Conservation (phyloP, 2,797 vertebrate species). For the Gobionotothen gibberifrons region DNA sequence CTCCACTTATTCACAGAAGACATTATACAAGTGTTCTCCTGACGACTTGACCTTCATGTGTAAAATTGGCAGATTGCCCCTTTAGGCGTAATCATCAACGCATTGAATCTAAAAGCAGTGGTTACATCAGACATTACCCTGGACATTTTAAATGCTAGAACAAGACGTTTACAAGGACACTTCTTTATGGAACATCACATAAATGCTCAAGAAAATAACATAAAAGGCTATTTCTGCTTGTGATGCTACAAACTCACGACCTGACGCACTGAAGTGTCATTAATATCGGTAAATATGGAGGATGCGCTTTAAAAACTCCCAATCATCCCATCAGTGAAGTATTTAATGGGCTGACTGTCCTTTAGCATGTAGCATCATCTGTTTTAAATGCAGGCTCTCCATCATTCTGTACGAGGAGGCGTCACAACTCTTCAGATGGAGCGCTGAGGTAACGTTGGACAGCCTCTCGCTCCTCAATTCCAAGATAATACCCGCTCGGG, state of each 20-base stretch:
- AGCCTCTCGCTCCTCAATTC: constrained; percentile 27
- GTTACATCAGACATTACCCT: background rate
- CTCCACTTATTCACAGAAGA: too few species aligned
- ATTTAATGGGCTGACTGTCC: constrained; percentile 43
- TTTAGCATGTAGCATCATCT: constrained; percentile 42
- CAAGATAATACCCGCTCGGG: constrained; percentile 36
- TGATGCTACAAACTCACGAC: background rate
- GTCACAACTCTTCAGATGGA: constrained; percentile 55
- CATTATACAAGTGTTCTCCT: too few species aligned
- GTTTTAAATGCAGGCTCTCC: constrained; percentile 53
- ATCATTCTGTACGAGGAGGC: constrained; percentile 37
- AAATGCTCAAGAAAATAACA: constrained; percentile 5
- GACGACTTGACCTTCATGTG: too few species aligned
- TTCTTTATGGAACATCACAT: background rate
- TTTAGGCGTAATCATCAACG: too few species aligned
- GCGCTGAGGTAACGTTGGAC: constrained; percentile 62
- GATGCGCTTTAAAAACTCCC: constrained; percentile 18
- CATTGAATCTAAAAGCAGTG: background rate
- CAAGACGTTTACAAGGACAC: constrained; percentile 10
- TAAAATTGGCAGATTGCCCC: too few species aligned
- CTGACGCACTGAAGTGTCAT: background rate
- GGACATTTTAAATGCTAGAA: background rate
- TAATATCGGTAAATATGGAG: background rate
- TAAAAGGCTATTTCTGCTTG: background rate
- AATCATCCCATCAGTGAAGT: constrained; percentile 41